These are phyloP conservation scores for Phrynosoma platyrhinos DNA, from an alignment of 2,113 vertebrate genomes.

Conservation along the genomic window DNA sequence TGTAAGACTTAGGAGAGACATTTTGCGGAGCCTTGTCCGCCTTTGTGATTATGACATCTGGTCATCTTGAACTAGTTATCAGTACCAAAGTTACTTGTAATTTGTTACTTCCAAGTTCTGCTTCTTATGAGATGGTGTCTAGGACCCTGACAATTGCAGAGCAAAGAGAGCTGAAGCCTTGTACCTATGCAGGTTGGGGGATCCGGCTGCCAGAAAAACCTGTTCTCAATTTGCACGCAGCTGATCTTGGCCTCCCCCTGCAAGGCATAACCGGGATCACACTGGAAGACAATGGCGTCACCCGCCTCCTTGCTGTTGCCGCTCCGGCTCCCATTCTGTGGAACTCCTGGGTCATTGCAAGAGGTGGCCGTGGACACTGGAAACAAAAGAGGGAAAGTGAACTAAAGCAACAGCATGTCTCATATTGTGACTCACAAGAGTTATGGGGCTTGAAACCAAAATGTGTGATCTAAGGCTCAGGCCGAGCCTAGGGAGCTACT, in stretches of 20 bases:
- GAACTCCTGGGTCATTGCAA: slow-evolving; percentile 96
- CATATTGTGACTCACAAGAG: background rate
- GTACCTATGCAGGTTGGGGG: slow-evolving; percentile 92
- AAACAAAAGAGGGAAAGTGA: background rate
- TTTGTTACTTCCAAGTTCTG: no score
- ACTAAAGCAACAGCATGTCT: background rate
- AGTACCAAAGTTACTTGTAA: no score
- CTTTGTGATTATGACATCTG: no score
- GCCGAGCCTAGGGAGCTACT: background rate
- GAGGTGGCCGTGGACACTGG: slow-evolving; percentile 96
- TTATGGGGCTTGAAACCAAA: background rate
- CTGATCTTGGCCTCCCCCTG: slow-evolving; percentile 92
- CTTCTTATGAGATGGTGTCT: background rate
- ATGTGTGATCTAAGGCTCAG: background rate
- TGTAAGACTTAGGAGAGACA: no score
- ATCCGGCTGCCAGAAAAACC: slow-evolving; percentile 98
- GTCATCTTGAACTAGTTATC: no score
- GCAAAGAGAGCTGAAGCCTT: no score
- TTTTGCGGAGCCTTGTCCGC: no score
- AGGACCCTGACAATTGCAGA: no score
- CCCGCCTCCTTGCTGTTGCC: slow-evolving; percentile 93
- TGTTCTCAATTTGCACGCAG: slow-evolving; percentile 92
- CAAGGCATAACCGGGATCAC: slow-evolving; percentile 91
- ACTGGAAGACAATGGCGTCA: slow-evolving; percentile 93
- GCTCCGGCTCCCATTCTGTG: slow-evolving; percentile 92